Conservation (phyloP, 2,888 invertebrate species). For the Melanostoma scalare region DNA sequence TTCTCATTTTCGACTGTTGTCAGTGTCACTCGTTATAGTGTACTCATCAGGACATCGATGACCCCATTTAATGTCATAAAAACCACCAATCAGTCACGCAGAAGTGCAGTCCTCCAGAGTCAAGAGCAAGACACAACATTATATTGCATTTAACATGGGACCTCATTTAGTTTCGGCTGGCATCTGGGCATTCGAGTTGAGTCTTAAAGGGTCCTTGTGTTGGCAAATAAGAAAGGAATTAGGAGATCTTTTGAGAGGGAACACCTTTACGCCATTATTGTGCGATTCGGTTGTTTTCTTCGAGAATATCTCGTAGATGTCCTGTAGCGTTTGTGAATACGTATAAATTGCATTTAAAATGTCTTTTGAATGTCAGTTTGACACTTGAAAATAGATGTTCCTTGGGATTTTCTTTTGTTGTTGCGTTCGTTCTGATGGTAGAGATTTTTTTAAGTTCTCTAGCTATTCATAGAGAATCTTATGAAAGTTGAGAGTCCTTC, state of each 20-base stretch:
- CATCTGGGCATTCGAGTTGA: conserved; percentile 53
- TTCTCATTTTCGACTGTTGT: background rate
- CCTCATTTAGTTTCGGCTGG: conserved; percentile 63
- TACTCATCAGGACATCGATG: conserved; percentile 57
- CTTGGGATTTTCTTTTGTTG: conserved; percentile 64
- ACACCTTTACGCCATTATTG: conserved; percentile 46
- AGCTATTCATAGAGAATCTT: conserved; percentile 26
- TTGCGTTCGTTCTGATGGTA: background rate
- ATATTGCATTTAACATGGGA: conserved; percentile 30
- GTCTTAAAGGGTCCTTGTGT: conserved; percentile 48
- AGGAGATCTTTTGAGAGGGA: conserved; percentile 43
- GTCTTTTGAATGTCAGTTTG: conserved; percentile 74
- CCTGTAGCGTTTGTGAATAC: conserved; percentile 59
- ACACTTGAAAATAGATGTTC: conserved; percentile 75
- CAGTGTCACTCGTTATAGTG: conserved; percentile 12
- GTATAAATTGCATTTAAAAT: conserved; percentile 75
- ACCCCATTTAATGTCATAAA: conserved; percentile 70
- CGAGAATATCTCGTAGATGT: conserved; percentile 23
- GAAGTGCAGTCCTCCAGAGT: conserved; percentile 40
- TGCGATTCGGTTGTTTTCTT: conserved; percentile 44
- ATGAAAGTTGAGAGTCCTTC: conserved; percentile 43
- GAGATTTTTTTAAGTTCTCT: conserved; percentile 43
- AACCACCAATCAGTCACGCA: conserved; percentile 73
- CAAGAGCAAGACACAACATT: background rate
- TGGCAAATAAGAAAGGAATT: conserved; percentile 71